A percentile compares a stretch with the other conserved stretches of the same genome.
Evolutionary conservation across 2,113 vertebrate species (phyloP).

Genomic region (Mobula hypostoma): DNA sequence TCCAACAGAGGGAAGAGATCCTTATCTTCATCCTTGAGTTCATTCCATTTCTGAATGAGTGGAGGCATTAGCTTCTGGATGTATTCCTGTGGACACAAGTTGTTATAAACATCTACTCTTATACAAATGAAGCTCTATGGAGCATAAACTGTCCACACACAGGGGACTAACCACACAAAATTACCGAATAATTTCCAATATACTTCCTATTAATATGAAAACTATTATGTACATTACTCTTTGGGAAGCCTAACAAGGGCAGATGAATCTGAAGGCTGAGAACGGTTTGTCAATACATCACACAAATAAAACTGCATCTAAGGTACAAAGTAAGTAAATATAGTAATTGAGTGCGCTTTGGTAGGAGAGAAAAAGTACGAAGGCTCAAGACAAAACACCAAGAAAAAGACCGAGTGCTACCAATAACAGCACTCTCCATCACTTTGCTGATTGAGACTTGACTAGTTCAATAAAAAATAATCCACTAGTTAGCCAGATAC

Average conservation of each 20-base stretch:
- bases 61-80: conserved; percentile 91
- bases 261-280: too few relatives aligned
- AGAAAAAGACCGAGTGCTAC: neutral
- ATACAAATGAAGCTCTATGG: neutral
- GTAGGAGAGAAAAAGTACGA: neutral
- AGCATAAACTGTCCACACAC: neutral
- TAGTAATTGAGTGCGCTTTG: neutral
- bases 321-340: neutral
- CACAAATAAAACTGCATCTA: neutral
- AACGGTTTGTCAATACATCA: neutral
- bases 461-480: too few relatives aligned
- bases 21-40: conserved; percentile 88
- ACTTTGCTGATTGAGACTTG: too few relatives aligned
- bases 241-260: too few relatives aligned
- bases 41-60: conserved; percentile 87
- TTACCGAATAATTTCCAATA: too few relatives aligned
- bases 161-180: neutral
- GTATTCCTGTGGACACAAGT: conserved; percentile 62
- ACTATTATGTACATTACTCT: too few relatives aligned
- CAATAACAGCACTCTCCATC: too few relatives aligned
- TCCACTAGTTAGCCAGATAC: too few relatives aligned
- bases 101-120: neutral
- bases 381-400: neutral
- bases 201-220: too few relatives aligned
- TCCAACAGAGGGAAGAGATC: conserved; percentile 84